Percentiles rank a stretch among this genome's conserved stretches.
phyloP scores from a whole-genome alignment of 2,888 invertebrate genomes.

The Trachelus stipa region DNA sequence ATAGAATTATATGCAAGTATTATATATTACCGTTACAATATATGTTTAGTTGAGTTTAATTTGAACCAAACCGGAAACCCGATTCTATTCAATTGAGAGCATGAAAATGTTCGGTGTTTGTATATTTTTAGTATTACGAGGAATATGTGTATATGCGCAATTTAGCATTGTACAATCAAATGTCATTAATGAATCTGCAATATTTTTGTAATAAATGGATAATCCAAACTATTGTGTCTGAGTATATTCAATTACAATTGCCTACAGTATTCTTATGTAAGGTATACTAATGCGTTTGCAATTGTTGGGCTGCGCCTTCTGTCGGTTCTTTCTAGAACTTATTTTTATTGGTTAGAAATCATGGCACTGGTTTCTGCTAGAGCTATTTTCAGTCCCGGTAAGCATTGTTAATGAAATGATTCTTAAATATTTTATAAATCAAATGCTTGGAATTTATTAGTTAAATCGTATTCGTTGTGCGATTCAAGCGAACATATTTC shows the following conservation, averaged over 20 bases:
- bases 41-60: not conserved
- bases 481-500: not conserved
- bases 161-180: not conserved
- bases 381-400: slow-evolving; percentile 59
- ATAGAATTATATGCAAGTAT: not conserved
- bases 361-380: slow-evolving; percentile 60
- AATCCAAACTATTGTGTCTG: not conserved
- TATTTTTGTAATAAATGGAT: not conserved
- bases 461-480: not conserved
- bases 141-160: not conserved
- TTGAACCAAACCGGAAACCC: not conserved
- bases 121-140: not conserved
- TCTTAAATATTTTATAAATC: not conserved
- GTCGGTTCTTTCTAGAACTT: slow-evolving; percentile 24
- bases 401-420: slow-evolving; percentile 24
- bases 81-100: not conserved
- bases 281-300: not conserved
- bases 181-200: not conserved
- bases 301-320: slow-evolving; percentile 6
- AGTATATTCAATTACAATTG: not conserved
- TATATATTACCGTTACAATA: not conserved
- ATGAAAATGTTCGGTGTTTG: not conserved
- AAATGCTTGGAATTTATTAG: not conserved
- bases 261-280: not conserved
- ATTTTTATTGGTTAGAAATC: slow-evolving; percentile 37